These are phyloP conservation scores for Galeruca laticollis DNA, from an alignment of 2,888 invertebrate species.

Conservation along the genomic window DNA sequence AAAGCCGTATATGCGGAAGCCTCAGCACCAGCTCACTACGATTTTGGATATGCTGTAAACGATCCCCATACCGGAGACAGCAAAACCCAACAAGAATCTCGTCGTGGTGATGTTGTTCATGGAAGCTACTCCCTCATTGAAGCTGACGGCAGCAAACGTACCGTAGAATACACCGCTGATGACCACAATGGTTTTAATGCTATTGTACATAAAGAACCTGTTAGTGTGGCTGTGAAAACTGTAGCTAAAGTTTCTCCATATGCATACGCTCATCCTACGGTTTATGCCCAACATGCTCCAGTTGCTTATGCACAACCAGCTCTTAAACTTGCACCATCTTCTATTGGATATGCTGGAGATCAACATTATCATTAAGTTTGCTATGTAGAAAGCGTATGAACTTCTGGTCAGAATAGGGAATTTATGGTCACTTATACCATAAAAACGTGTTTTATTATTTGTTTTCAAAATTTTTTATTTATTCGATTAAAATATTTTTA, in stretches of 20 bases:
- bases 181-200: conserved; percentile 70
- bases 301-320: conserved; percentile 43
- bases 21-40: conserved; percentile 52
- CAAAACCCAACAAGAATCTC: conserved; percentile 74
- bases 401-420: conserved; percentile 50
- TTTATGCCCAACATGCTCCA: conserved; percentile 41
- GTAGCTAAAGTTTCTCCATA: conserved; percentile 37
- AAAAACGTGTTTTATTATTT: too few relatives aligned
- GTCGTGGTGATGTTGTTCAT: conserved; percentile 68
- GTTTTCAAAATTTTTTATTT: too few relatives aligned
- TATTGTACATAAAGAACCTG: conserved; percentile 66
- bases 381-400: conserved; percentile 33
- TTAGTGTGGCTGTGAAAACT: conserved; percentile 48
- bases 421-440: too few relatives aligned
- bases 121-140: conserved; percentile 70
- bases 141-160: conserved; percentile 68
- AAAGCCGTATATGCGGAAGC: conserved; percentile 51
- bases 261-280: conserved; percentile 30
- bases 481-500: too few relatives aligned
- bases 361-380: neutral
- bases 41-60: conserved; percentile 54
- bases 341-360: conserved; percentile 37
- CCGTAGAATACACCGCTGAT: conserved; percentile 70
- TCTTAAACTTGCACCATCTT: neutral
- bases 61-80: conserved; percentile 67